Evolutionary conservation across 2,888 invertebrate genomes (phyloP).

Genomic region (Eilema sororculum): DNA sequence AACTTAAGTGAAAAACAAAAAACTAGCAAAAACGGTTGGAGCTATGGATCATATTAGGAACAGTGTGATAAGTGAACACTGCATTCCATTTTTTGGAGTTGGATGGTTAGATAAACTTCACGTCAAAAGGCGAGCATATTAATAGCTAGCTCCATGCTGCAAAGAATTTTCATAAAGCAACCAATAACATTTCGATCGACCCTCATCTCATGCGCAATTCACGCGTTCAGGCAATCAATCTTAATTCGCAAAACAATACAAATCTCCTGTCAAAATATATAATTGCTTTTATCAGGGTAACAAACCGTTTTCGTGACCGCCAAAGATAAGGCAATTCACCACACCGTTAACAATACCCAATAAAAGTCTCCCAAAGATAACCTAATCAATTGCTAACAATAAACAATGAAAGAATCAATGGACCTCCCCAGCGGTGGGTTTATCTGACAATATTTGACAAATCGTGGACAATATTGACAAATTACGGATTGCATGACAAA

Average conservation of each 20-base stretch:
- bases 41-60: no score
- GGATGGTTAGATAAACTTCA: no score
- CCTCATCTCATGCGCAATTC: background rate
- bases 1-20: no score
- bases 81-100: no score
- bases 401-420: constrained; percentile 22
- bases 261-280: constrained; percentile 7
- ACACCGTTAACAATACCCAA: constrained; percentile 7
- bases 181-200: no score
- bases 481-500: constrained; percentile 54
- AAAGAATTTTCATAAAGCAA: no score
- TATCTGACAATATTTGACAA: constrained; percentile 73
- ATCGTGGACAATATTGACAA: constrained; percentile 67
- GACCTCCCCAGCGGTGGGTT: constrained; percentile 56
- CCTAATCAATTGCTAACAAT: constrained; percentile 2
- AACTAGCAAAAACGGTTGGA: no score
- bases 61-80: no score
- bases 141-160: no score
- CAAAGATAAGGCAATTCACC: constrained; percentile 12
- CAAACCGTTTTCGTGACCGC: constrained; percentile 4
- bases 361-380: constrained; percentile 9
- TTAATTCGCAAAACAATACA: constrained; percentile 15
- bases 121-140: no score
- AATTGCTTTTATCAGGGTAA: constrained; percentile 14
- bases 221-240: background rate